phyloP scores from a whole-genome alignment of 2,888 invertebrate species.

The Archips xylosteana region DNA sequence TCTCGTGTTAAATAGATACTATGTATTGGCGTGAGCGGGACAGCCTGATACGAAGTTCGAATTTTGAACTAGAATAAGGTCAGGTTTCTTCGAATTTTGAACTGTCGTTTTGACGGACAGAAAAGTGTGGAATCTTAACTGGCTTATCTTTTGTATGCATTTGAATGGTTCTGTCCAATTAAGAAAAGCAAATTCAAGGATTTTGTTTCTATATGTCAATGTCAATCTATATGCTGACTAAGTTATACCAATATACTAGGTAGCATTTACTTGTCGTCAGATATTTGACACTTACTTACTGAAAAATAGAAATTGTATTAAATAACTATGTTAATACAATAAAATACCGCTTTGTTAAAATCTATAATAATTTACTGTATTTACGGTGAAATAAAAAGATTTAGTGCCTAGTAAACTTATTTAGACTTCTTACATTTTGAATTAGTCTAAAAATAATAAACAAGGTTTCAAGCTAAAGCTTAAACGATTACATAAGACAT shows the following conservation, averaged over 20 bases:
- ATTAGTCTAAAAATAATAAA: not conserved
- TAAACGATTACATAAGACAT: not conserved
- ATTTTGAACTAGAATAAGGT: not conserved
- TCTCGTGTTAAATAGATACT: no score
- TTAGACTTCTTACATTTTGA: not conserved
- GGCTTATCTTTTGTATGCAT: not conserved
- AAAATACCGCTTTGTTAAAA: no score
- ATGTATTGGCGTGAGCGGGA: no score
- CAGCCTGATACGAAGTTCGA: not conserved
- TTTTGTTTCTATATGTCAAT: slow-evolving; percentile 4
- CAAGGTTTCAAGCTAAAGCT: not conserved
- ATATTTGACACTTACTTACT: no score
- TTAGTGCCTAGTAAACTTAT: no score
- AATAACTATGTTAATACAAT: no score
- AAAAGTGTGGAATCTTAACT: not conserved
- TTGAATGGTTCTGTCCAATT: not conserved
- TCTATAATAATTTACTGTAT: no score
- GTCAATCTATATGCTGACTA: not conserved
- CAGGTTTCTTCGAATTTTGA: not conserved
- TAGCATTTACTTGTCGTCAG: no score
- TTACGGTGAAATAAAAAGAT: no score
- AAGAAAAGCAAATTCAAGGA: not conserved
- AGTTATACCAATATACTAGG: no score
- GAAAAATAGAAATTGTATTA: no score
- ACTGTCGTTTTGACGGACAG: not conserved